Evolutionary conservation across 2,888 invertebrate genomes (phyloP).

Genomic region (Zygothrica quintamaculata): DNA sequence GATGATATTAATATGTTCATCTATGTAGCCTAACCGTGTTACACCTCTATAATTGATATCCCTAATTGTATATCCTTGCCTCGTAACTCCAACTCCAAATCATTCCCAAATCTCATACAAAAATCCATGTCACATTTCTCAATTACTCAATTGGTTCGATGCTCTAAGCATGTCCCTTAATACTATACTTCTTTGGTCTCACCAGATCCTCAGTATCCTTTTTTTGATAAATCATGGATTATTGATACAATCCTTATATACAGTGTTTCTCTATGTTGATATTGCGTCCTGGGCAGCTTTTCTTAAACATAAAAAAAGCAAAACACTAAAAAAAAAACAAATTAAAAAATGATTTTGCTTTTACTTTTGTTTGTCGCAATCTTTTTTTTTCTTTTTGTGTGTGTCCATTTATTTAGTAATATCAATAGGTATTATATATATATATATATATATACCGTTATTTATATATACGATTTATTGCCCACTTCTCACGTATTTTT

Average conservation of each 20-base stretch:
- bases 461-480: constrained; percentile 19
- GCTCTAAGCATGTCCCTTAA: constrained; percentile 36
- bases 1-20: constrained; percentile 99
- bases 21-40: constrained; percentile 97
- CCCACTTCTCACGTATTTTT: constrained; percentile 23
- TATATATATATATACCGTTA: too few species aligned
- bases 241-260: constrained; percentile 3
- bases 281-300: constrained; percentile 31
- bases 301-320: constrained; percentile 1
- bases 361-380: not conserved
- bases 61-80: constrained; percentile 43
- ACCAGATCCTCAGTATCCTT: not conserved
- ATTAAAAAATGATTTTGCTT: not conserved
- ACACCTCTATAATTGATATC: constrained; percentile 27
- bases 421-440: constrained; percentile 18
- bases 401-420: constrained; percentile 24
- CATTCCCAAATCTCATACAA: constrained; percentile 51
- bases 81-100: too few species aligned
- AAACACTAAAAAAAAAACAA: not conserved
- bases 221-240: not conserved
- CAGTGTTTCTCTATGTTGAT: constrained; percentile 21
- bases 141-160: constrained; percentile 25
- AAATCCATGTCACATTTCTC: constrained; percentile 6
- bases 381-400: too few species aligned
- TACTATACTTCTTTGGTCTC: constrained; percentile 8